A percentile compares a stretch with the other conserved stretches of the same genome.
These are phyloP conservation scores for Geopemphigus sp. DNA, from an alignment of 1,140 invertebrate species.

Conservation along the genomic window DNA sequence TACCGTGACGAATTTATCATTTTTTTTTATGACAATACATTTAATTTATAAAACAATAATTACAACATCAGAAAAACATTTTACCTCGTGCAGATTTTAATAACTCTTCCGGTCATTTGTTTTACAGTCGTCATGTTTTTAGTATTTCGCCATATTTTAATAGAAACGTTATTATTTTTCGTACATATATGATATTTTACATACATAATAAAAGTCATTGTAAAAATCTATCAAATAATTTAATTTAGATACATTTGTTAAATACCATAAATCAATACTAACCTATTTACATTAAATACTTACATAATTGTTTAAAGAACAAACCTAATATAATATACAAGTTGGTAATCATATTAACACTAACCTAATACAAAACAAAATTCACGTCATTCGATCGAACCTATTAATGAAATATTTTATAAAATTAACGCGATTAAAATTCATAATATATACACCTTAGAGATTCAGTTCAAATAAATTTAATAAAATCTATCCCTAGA, in stretches of 20 bases:
- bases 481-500: no score
- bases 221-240: not conserved
- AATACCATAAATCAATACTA: not conserved
- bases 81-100: not conserved
- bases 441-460: no score
- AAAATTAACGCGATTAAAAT: no score
- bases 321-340: not conserved
- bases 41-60: not conserved
- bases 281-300: not conserved
- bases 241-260: not conserved
- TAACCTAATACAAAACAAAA: no score
- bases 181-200: no score
- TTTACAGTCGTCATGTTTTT: no score
- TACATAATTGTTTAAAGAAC: not conserved
- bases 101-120: not conserved
- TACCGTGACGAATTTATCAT: not conserved
- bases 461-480: no score
- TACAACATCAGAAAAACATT: not conserved
- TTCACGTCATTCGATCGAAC: no score
- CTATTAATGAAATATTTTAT: no score
- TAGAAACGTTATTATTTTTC: no score
- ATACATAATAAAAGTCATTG: no score
- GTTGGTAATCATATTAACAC: not conserved
- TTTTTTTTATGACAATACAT: conserved; percentile 5
- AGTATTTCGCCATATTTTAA: no score